Evolutionary conservation across 2,888 invertebrate genomes (phyloP).

Genomic region (Oithona nana): DNA sequence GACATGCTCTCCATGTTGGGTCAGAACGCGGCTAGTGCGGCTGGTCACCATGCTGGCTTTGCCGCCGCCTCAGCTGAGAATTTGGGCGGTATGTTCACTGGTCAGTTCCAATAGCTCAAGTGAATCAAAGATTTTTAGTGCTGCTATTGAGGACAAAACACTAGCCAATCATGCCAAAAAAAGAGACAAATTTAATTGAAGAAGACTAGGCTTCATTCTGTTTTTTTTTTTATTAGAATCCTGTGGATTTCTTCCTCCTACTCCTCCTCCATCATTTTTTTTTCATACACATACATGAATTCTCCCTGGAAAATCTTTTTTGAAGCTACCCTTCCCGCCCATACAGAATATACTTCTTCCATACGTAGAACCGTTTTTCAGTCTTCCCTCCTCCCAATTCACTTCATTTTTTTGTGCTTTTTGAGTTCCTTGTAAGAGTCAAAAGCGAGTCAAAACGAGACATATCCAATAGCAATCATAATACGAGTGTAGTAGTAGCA

Average conservation of each 20-base stretch:
- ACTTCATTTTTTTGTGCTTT: no score
- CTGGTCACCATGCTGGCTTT: not conserved
- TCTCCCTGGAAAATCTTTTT: not conserved
- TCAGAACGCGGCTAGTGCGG: not conserved
- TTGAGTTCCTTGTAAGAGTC: no score
- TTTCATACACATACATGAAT: not conserved
- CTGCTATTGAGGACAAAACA: no score
- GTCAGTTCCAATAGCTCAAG: slow-evolving; percentile 14
- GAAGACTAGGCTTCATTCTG: not conserved
- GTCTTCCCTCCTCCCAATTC: no score
- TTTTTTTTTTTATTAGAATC: not conserved
- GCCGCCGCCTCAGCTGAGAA: slow-evolving; percentile 25
- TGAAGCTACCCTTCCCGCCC: not conserved
- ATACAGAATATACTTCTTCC: no score
- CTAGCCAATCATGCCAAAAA: not conserved
- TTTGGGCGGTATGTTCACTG: slow-evolving; percentile 18
- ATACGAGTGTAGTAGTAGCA: no score
- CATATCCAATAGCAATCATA: no score
- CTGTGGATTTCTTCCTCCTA: not conserved
- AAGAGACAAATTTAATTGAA: not conserved
- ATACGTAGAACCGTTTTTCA: no score
- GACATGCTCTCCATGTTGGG: slow-evolving; percentile 14
- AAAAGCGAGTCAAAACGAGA: no score
- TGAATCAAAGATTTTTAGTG: no score
- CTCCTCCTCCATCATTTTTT: not conserved